A percentile compares a stretch with the other conserved stretches of the same genome.
Evolutionary conservation across 2,888 invertebrate species (phyloP).

Genomic region (Hylaea fasciaria): DNA sequence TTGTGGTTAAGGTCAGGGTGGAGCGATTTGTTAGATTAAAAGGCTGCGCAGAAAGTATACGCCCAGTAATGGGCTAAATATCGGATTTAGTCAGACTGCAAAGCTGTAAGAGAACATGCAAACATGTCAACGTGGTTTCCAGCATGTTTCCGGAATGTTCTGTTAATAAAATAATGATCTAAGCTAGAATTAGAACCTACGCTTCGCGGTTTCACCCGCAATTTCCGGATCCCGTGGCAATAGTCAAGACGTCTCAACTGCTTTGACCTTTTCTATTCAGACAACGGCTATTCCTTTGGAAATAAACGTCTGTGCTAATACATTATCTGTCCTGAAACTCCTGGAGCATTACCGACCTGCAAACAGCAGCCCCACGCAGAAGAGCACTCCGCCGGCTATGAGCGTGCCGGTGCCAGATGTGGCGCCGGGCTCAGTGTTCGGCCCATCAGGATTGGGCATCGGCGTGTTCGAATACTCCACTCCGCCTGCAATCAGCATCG

Average conservation of each 20-base stretch:
- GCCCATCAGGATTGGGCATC: slow-evolving; percentile 65
- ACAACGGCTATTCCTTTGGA: no score
- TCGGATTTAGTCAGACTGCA: not conserved
- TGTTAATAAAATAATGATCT: no score
- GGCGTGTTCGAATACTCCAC: slow-evolving; percentile 84
- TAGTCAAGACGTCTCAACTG: no score
- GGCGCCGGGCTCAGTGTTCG: slow-evolving; percentile 71
- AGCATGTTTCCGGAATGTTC: no score
- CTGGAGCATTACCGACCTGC: slow-evolving; percentile 73
- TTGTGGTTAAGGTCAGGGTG: slow-evolving; percentile 25
- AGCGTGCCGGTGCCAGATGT: slow-evolving; percentile 83
- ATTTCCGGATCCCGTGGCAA: no score
- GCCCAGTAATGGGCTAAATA: slow-evolving; percentile 16
- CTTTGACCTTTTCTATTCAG: no score
- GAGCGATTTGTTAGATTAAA: slow-evolving; percentile 29
- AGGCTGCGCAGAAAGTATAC: slow-evolving; percentile 17
- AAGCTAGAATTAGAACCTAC: no score
- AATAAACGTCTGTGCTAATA: no score
- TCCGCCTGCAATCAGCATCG: slow-evolving; percentile 86
- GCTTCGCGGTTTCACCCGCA: no score
- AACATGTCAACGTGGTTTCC: no score
- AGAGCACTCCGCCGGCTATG: slow-evolving; percentile 86
- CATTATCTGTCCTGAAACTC: no score
- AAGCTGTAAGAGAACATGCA: no score
- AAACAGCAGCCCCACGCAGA: slow-evolving; percentile 85